phyloP scores from a whole-genome alignment of 2,113 vertebrate species.

The Ursus arctos region DNA sequence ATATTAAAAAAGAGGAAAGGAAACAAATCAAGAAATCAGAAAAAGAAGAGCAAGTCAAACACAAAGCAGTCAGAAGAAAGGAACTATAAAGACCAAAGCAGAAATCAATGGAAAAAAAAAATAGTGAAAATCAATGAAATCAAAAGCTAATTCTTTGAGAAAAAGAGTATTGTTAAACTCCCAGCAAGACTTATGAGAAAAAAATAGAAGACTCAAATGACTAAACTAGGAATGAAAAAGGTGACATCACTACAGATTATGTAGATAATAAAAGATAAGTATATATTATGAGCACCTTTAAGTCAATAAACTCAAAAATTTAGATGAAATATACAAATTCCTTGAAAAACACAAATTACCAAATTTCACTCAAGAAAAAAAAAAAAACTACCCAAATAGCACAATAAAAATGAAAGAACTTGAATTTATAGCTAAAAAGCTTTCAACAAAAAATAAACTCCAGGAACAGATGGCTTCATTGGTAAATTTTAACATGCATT shows the following conservation, averaged over 20 bases:
- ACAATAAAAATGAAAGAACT: neutral
- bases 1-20: neutral
- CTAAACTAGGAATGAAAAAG: neutral
- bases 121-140: neutral
- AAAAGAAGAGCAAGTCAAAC: neutral
- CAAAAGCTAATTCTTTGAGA: neutral
- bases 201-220: neutral
- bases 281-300: neutral
- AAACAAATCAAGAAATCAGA: neutral
- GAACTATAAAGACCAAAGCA: neutral
- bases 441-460: neutral
- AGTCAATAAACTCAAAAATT: neutral
- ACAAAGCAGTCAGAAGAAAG: neutral
- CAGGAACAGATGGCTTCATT: neutral
- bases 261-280: neutral
- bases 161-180: neutral
- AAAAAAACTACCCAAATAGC: neutral
- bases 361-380: neutral
- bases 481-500: neutral
- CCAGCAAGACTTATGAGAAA: neutral
- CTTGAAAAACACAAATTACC: neutral
- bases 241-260: neutral
- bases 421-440: neutral
- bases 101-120: neutral
- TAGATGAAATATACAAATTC: neutral